Conservation (phyloP, 2,797 vertebrate genomes). For the Anguilla obscura region DNA sequence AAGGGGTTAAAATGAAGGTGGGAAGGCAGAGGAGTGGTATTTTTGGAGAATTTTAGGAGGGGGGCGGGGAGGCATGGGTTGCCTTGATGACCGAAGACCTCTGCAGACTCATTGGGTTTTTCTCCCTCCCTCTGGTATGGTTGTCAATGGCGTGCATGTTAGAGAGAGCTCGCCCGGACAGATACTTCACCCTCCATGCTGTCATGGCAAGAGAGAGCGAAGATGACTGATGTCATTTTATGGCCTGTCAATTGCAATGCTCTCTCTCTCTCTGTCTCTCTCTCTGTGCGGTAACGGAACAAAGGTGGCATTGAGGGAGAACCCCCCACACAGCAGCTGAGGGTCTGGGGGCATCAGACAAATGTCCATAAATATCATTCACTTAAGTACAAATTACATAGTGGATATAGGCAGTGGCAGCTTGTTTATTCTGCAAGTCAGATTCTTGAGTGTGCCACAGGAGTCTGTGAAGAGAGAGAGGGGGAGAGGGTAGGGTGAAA, state of each 20-base stretch:
- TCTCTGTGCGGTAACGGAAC: conserved; percentile 64
- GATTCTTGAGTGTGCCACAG: conserved; percentile 30
- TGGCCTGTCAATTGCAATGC: conserved; percentile 67
- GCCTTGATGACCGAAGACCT: background rate
- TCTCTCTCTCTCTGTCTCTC: conserved; percentile 29
- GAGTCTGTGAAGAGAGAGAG: conserved; percentile 19
- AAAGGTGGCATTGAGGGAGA: conserved; percentile 81
- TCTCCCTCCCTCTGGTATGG: background rate
- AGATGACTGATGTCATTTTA: conserved; percentile 70
- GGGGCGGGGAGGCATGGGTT: conserved; percentile 48
- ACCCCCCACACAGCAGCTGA: conserved; percentile 77
- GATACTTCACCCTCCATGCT: conserved; percentile 20
- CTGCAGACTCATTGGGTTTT: background rate
- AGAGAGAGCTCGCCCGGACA: background rate
- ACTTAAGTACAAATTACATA: conserved; percentile 86
- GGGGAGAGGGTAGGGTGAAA: background rate
- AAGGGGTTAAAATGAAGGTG: conserved; percentile 25
- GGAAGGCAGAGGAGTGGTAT: conserved; percentile 41
- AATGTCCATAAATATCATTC: conserved; percentile 75
- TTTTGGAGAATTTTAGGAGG: conserved; percentile 41
- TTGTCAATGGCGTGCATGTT: conserved; percentile 4
- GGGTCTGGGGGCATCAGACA: conserved; percentile 62
- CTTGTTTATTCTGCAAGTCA: conserved; percentile 71
- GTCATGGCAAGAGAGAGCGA: conserved; percentile 43
- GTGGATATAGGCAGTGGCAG: conserved; percentile 77